Evolutionary conservation across 2,113 vertebrate species (phyloP).

Genomic region (Aldabrachelys gigantea): DNA sequence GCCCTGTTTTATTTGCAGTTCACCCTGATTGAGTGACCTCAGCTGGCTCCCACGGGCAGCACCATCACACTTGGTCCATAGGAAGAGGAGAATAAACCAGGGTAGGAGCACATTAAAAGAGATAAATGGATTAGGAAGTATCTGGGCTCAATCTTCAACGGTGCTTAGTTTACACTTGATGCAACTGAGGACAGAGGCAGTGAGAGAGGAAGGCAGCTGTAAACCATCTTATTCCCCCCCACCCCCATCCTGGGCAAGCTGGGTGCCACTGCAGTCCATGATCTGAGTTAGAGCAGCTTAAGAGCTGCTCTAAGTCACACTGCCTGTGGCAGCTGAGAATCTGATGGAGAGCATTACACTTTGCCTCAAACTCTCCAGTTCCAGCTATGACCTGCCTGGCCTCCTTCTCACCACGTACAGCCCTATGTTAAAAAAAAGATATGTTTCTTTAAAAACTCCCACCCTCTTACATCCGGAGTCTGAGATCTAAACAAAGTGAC

Average conservation of each 20-base stretch:
- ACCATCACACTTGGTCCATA: background rate
- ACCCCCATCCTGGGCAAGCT: background rate
- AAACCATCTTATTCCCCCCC: background rate
- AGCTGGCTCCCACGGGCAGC: no score
- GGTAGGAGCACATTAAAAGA: background rate
- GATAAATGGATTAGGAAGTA: background rate
- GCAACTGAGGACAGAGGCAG: background rate
- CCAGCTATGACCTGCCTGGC: no score
- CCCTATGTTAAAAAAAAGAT: no score
- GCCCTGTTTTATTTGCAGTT: no score
- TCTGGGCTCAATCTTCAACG: background rate
- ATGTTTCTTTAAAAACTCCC: no score
- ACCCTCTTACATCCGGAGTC: background rate
- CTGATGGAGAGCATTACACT: background rate
- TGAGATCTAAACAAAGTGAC: fast-evolving
- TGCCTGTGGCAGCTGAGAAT: background rate
- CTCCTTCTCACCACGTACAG: no score
- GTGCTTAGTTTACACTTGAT: background rate
- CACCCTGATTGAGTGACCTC: no score
- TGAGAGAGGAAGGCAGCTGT: background rate
- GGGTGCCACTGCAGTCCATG: background rate
- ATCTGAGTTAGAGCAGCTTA: background rate
- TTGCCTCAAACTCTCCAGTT: background rate
- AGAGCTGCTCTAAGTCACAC: background rate
- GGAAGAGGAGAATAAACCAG: background rate